Evolutionary conservation across 1,140 invertebrate genomes (phyloP).

Genomic region (Euura saliciscinereae): DNA sequence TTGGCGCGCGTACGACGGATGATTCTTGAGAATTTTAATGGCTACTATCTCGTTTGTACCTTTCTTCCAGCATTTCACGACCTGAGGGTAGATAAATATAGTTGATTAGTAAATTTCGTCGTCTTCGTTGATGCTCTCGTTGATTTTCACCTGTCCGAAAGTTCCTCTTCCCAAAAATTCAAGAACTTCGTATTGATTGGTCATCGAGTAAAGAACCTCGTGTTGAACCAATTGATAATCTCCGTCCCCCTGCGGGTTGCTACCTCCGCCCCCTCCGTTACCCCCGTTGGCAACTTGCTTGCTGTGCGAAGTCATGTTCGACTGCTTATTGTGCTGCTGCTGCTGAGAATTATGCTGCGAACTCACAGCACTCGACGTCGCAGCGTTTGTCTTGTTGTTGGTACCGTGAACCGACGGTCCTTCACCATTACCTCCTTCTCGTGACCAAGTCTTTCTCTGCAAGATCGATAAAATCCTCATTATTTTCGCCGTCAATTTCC

Average conservation of each 20-base stretch:
- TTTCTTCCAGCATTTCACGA: slow-evolving; percentile 99
- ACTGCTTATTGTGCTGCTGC: slow-evolving; percentile 45
- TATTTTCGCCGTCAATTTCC: too few relatives aligned
- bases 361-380: slow-evolving; percentile 49
- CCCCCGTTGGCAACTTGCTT: slow-evolving; percentile 62
- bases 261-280: slow-evolving; percentile 64
- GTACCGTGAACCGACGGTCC: slow-evolving; percentile 52
- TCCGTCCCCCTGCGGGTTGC: slow-evolving; percentile 84
- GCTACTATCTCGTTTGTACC: slow-evolving; percentile 99
- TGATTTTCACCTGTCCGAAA: slow-evolving; percentile 93
- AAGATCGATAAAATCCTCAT: slow-evolving; percentile 26
- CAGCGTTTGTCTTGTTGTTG: slow-evolving; percentile 40
- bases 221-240: slow-evolving; percentile 98
- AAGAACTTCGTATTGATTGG: slow-evolving; percentile 93
- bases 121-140: too few relatives aligned
- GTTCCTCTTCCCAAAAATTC: slow-evolving; percentile 98
- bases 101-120: not conserved
- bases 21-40: slow-evolving; percentile 99
- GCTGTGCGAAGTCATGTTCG: slow-evolving; percentile 81
- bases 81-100: slow-evolving; percentile 58
- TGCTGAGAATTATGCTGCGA: slow-evolving; percentile 46
- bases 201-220: slow-evolving; percentile 95
- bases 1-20: slow-evolving; percentile 99
- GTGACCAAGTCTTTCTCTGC: slow-evolving; percentile 69
- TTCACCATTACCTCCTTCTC: slow-evolving; percentile 67